phyloP scores from a whole-genome alignment of 2,113 vertebrate genomes.

The Todiramphus saurophagus region DNA sequence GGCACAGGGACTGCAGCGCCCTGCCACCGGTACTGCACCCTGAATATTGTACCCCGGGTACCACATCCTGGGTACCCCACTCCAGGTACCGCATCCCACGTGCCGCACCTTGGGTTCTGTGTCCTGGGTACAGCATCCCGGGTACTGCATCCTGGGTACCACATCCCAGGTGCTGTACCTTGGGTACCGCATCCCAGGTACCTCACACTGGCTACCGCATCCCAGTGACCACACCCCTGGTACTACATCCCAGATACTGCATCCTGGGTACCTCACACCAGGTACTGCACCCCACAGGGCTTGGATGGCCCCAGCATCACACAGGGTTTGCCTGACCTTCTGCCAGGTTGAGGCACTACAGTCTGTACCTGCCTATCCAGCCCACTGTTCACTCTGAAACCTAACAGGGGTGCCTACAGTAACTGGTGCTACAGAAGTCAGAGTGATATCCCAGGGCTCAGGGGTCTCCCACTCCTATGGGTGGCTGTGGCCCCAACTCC shows the following conservation, averaged over 20 bases:
- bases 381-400: not conserved
- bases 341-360: not conserved
- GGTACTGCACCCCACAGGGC: not conserved
- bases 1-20: not conserved
- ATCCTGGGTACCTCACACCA: not conserved
- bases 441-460: not conserved
- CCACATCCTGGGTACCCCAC: not conserved
- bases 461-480: not conserved
- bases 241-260: not conserved
- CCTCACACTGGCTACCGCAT: not conserved
- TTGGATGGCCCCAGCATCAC: not conserved
- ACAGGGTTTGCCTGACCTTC: rapidly evolving
- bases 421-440: not conserved
- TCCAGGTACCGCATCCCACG: not conserved
- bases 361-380: not conserved
- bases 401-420: rapidly evolving
- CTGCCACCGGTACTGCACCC: rapidly evolving
- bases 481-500: rapidly evolving
- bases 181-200: too few species aligned
- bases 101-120: too few species aligned
- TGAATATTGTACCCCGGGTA: not conserved
- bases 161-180: not conserved
- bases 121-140: too few species aligned
- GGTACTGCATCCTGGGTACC: not conserved
- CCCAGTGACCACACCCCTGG: not conserved